Evolutionary conservation across 2,113 vertebrate genomes (phyloP).

Genomic region (Triplophysa tibetana): DNA sequence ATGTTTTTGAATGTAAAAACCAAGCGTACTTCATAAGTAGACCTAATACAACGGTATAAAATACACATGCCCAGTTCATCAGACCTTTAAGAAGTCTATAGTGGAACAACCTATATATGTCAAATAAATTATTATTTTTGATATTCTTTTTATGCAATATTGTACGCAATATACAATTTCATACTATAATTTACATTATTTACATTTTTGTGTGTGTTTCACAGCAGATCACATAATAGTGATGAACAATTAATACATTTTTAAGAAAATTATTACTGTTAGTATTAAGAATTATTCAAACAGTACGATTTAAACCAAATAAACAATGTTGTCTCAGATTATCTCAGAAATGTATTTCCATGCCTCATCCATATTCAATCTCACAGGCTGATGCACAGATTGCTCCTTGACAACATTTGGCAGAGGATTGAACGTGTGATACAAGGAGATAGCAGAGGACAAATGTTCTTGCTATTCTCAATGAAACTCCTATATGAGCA

Average conservation of each 20-base stretch:
- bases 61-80: no score
- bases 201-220: no score
- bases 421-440: slow-evolving; percentile 20
- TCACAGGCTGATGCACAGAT: background rate
- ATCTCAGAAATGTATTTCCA: background rate
- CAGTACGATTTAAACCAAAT: background rate
- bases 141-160: no score
- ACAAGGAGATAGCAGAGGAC: slow-evolving; percentile 1
- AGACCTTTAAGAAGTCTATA: background rate
- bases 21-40: no score
- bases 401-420: slow-evolving; percentile 1
- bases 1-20: no score
- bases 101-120: no score
- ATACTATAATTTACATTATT: no score
- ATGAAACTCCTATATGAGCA: slow-evolving; percentile 21
- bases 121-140: no score
- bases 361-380: background rate
- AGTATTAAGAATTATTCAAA: background rate
- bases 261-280: background rate
- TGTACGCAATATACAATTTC: no score
- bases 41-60: no score
- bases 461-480: slow-evolving; percentile 8
- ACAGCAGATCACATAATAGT: no score
- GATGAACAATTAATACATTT: no score
- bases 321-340: background rate